A percentile compares a stretch with the other conserved stretches of the same genome.
phyloP scores from a whole-genome alignment of 92 coral and sea anemone genomes.

The Phenganax marumi region DNA sequence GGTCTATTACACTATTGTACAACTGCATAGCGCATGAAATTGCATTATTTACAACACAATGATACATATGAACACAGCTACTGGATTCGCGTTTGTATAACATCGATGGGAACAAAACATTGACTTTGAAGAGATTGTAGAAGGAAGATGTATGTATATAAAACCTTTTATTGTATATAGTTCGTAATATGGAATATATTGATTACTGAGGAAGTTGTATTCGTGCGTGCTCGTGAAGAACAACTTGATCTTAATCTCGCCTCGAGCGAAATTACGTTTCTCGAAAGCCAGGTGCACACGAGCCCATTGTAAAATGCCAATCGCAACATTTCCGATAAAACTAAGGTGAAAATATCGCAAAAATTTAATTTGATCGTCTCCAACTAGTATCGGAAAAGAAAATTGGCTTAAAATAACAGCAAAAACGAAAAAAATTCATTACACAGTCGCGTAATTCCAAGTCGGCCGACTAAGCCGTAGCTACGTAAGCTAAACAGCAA shows the following conservation, averaged over 20 bases:
- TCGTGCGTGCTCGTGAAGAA: slow-evolving; percentile 1
- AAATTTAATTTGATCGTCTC: no score
- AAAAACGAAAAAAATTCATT: no score
- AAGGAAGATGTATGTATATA: slow-evolving; percentile 29
- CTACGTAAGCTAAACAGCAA: no score
- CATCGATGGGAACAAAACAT: neutral
- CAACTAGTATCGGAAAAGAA: no score
- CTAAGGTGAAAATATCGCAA: no score
- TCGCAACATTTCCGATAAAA: no score
- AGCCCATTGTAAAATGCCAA: no score
- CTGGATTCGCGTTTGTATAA: neutral
- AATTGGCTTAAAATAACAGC: no score
- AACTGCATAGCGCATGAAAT: neutral
- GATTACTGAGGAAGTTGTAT: slow-evolving; percentile 46
- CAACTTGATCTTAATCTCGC: neutral
- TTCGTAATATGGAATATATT: slow-evolving; percentile 26
- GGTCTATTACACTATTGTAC: neutral
- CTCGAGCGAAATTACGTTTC: neutral
- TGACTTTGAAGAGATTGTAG: neutral
- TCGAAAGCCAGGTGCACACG: no score
- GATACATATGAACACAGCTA: slow-evolving; percentile 12
- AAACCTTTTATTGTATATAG: slow-evolving; percentile 13
- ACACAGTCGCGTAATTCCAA: no score
- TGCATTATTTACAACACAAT: slow-evolving; percentile 3
- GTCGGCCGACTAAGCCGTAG: no score